Evolutionary conservation across 2,797 vertebrate species (phyloP), one percentile per base, ranked within the genome.

Genomic region (Melopsittacus undulatus): DNA sequence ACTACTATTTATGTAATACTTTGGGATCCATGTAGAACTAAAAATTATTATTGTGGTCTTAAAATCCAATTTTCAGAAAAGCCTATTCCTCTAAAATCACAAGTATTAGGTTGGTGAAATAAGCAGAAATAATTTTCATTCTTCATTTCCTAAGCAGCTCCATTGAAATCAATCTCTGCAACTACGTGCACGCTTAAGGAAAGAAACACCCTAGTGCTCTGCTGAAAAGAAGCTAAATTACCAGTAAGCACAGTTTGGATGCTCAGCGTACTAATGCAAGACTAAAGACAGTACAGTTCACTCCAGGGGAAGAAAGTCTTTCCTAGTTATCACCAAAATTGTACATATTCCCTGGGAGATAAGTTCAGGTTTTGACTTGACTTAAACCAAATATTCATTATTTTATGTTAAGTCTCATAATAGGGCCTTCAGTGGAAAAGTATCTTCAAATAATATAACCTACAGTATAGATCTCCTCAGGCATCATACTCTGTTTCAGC

Each of bases 361-460:
- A 92, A 69, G 14, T 85, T 81, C 75, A 92, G 62, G 49, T 83
- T 49, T 73, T 86, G 82, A 90, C 82, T 91, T 91, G 62, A 86
- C 79, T 95, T 85, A 83, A 94, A 95, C 69, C 84, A 93, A 94
- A 84, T 89, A 92, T 43, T 92, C 54, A 78, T 91, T 94, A 90
- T 83, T 90, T 95, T 92, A 69, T 92, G 86, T 92, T 90, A 90
- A 29, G 21, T 42, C 74, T 87, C 94, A 81, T 27, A 94, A 90
- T 67, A 94, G 59, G 90, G 36, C 36, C 36, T 88, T 94, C 94
- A 63, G 49, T 93, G 46, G 52, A 87, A 94, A 91, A 83, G 34
- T 61, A 38, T 74, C 54, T 93, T 88, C 63, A 72, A n/a, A 78
- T 56, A 81, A 63, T 59, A 75, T 19, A 86, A 78, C 32, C 8